These are phyloP conservation scores for Crotalus tigris DNA, from an alignment of 2,113 vertebrate species.

Conservation along the genomic window DNA sequence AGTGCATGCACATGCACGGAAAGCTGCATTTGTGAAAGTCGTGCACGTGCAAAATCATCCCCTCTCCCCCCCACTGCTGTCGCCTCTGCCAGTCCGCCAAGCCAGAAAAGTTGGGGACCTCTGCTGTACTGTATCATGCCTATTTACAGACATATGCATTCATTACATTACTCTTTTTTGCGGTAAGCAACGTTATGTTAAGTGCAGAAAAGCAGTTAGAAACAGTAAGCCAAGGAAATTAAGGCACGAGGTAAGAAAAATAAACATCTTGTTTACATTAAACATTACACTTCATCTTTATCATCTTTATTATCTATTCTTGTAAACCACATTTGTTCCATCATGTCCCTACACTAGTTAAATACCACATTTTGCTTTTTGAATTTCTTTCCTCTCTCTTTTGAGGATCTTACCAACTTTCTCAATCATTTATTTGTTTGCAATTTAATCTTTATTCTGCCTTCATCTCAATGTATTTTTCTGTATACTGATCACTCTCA, in stretches of 20 bases:
- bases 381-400: not conserved
- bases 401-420: not conserved
- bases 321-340: not conserved
- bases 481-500: not conserved
- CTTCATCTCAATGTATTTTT: not conserved
- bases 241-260: not conserved
- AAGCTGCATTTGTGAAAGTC: not conserved
- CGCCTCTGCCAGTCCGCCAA: not conserved
- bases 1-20: not conserved
- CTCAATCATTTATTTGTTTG: not conserved
- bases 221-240: not conserved
- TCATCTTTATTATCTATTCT: not conserved
- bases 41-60: rapidly evolving
- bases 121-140: not conserved
- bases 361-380: not conserved
- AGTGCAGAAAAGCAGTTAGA: not conserved
- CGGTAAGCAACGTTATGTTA: not conserved
- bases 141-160: not conserved
- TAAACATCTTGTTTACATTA: not conserved
- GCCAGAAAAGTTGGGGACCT: not conserved
- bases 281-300: not conserved
- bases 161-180: not conserved
- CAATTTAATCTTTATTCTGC: not conserved
- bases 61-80: not conserved
- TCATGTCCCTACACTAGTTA: not conserved